Conservation (phyloP, 2,888 invertebrate genomes). For the Rhaphigaster nebulosa region DNA sequence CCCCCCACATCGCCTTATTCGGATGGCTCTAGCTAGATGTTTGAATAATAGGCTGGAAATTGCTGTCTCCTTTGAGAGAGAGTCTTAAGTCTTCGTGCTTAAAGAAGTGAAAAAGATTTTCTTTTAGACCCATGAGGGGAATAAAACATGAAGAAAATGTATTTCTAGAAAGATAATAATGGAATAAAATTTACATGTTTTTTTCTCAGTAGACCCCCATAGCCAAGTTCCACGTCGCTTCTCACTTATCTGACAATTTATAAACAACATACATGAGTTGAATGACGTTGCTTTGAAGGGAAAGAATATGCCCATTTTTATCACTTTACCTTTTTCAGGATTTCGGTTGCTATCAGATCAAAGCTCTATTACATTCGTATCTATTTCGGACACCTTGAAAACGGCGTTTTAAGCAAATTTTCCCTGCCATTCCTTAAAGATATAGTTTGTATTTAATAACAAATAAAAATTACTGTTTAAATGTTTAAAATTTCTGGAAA, state of each 20-base stretch:
- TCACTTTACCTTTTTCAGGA: background rate
- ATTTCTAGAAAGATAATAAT: background rate
- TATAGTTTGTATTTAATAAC: too few species aligned
- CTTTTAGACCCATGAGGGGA: background rate
- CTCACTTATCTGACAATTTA: background rate
- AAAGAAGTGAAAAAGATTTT: background rate
- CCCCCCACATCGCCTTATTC: too few species aligned
- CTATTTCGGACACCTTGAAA: too few species aligned
- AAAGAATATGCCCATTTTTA: background rate
- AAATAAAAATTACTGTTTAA: too few species aligned
- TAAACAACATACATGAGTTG: background rate
- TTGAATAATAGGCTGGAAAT: background rate
- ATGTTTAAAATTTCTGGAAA: too few species aligned
- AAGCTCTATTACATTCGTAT: background rate
- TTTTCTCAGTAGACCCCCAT: background rate
- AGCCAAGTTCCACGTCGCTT: background rate
- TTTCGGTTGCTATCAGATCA: background rate
- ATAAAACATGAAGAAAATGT: slow-evolving; percentile 9
- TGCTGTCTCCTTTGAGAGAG: background rate
- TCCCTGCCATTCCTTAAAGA: too few species aligned
- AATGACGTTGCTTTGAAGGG: background rate
- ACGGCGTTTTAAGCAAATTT: too few species aligned
- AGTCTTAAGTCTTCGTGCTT: background rate
- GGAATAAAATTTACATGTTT: background rate
- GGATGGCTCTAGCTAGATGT: background rate